Base-by-base conservation (phyloP, 1,140 invertebrate genomes). In the Nasonia vitripennis region DNA sequence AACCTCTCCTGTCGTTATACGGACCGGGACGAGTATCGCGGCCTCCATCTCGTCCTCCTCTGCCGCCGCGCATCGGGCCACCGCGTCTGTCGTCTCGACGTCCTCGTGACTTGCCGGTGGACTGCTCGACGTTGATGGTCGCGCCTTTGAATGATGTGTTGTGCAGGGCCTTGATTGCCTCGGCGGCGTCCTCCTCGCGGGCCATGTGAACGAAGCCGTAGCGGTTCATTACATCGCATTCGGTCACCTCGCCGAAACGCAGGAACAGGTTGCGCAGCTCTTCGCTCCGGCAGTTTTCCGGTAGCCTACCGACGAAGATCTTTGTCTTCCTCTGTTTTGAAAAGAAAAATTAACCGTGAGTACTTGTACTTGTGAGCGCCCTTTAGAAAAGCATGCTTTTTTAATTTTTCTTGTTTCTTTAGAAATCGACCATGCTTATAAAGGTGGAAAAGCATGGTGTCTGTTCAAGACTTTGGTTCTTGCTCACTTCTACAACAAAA, bases 1-100 rank as follows among this genome's bases (percentile, higher is more conserved):
- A 89, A 93, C 93, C 92, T 93, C 93, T 91, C 89, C 93, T 92
- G 91, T 93, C 92, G 89, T 92, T 93, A 90, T 93, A 93, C 87
- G 93, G 93, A 91, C 92, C 92, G 87, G 93, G 93, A 90, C 93
- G 90, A 90, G 90, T 91, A 88, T 93, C 92, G 90, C 92, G 91
- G 87, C 92, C 91, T 90, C 92, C 91, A 89, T 93, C 92, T 89
- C 92, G 91, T 86, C 92, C 92, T 87, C 92, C 89, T 87, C 92
- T 92, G 87, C 92, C 92, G 89, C 92, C 90, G 91, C 92, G 92
- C 81, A 91, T 92, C 78, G 92, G 92, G 67, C 91, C 91, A 82
- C 90, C 89, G 80, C 92, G 88, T 74, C 92, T 90, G 87, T 92
- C 92, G 70, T 92, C 91, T 87, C 92, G 87, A 55, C 91, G 88